Evolutionary conservation across 1,140 invertebrate species (phyloP).

Genomic region (Melipona quadrifasciata): DNA sequence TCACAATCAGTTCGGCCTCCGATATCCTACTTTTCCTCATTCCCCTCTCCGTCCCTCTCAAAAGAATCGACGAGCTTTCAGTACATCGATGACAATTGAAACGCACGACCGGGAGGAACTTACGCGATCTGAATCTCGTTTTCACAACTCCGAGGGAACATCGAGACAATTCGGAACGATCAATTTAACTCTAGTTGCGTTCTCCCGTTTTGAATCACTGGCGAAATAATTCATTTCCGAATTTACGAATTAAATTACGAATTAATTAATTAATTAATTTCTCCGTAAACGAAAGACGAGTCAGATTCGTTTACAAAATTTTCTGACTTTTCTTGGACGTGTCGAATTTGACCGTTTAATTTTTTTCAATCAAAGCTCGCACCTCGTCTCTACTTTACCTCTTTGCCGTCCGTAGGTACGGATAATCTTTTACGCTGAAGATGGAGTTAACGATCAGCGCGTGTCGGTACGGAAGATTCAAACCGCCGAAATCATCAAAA

Average conservation of each 20-base stretch:
- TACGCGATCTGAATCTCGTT: neutral
- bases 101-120: neutral
- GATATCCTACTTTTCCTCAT: neutral
- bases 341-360: neutral
- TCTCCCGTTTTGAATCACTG: no score
- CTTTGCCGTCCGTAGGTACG: no score
- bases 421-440: neutral
- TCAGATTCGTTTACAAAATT: neutral
- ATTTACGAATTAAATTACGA: no score
- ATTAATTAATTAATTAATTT: no score
- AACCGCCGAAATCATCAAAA: neutral
- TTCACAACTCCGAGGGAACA: neutral
- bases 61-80: slow-evolving; percentile 6
- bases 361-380: neutral
- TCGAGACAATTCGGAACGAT: neutral
- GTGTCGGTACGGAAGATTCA: slow-evolving; percentile 5
- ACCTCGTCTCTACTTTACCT: neutral
- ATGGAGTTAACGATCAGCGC: neutral
- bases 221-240: no score
- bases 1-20: neutral
- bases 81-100: neutral
- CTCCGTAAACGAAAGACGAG: no score
- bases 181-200: neutral
- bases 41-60: neutral
- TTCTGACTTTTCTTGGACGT: neutral